phyloP scores from a whole-genome alignment of 2,797 vertebrate genomes.

The Emys orbicularis region DNA sequence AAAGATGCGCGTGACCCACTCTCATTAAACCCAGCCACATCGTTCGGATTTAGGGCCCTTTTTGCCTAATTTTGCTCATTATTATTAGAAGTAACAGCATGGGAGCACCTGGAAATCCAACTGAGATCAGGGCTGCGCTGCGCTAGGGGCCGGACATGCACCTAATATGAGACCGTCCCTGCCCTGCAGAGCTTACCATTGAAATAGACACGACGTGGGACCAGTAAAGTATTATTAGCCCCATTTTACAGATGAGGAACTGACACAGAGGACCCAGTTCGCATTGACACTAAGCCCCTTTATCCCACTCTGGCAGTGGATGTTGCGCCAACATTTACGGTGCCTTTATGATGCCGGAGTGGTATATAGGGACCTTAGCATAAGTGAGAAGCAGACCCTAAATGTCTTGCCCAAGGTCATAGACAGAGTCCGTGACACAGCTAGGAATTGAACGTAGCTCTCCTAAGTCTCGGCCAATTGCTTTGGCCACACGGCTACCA shows the following conservation, averaged over 20 bases:
- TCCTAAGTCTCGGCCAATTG: neutral
- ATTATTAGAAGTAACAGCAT: neutral
- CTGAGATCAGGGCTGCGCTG: neutral
- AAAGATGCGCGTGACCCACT: neutral
- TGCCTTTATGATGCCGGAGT: neutral
- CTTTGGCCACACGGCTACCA: neutral
- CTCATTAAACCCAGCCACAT: neutral
- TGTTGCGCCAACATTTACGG: neutral
- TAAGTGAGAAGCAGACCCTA: neutral
- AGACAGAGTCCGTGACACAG: neutral
- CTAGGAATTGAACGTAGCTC: neutral
- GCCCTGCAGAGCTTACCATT: neutral
- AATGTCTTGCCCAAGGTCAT: neutral
- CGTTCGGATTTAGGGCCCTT: neutral
- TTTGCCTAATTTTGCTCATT: neutral
- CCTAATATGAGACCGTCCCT: neutral
- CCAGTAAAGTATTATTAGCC: neutral
- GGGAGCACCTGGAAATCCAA: neutral
- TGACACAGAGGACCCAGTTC: slow-evolving; percentile 24
- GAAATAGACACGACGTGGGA: neutral
- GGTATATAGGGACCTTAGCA: accelerated
- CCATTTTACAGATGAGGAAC: slow-evolving; percentile 21
- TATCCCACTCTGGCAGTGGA: neutral
- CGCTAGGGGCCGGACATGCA: neutral
- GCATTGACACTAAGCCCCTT: neutral